phyloP scores from a whole-genome alignment of 2,888 invertebrate genomes.

The Phyllotreta cruciferae region DNA sequence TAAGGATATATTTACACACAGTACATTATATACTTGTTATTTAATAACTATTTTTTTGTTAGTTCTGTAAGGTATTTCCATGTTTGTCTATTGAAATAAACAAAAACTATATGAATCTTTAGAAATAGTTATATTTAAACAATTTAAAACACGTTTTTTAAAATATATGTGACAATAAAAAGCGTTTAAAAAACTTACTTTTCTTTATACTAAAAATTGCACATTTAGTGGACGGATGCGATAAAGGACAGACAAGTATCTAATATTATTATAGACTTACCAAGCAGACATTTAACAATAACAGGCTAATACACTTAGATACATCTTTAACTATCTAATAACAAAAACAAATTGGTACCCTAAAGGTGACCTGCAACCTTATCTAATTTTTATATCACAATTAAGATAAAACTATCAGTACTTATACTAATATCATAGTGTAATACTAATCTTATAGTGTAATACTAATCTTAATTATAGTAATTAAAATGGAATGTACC shows the following conservation, averaged over 20 bases:
- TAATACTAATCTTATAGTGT: neutral
- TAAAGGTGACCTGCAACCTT: too few relatives aligned
- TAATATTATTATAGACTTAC: neutral
- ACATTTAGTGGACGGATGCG: conserved; percentile 7
- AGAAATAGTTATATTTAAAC: neutral
- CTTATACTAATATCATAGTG: conserved; percentile 1
- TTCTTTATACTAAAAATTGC: too few relatives aligned
- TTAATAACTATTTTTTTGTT: too few relatives aligned
- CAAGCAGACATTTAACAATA: conserved; percentile 4
- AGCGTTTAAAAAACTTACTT: too few relatives aligned
- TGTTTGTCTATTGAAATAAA: neutral
- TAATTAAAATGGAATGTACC: conserved; percentile 3
- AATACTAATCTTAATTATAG: neutral
- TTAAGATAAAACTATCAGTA: too few relatives aligned
- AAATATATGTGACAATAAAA: neutral
- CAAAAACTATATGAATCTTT: neutral
- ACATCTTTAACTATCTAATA: too few relatives aligned
- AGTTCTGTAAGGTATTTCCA: too few relatives aligned
- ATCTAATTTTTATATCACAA: too few relatives aligned
- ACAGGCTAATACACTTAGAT: neutral
- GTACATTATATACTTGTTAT: too few relatives aligned
- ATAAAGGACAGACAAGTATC: conserved; percentile 6
- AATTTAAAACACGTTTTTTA: conserved; percentile 1
- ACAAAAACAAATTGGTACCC: too few relatives aligned
- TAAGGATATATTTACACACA: too few relatives aligned